A percentile compares a stretch with the other conserved stretches of the same genome.
Evolutionary conservation across 2,113 vertebrate genomes (phyloP).

Genomic region (Trematocara variabile): DNA sequence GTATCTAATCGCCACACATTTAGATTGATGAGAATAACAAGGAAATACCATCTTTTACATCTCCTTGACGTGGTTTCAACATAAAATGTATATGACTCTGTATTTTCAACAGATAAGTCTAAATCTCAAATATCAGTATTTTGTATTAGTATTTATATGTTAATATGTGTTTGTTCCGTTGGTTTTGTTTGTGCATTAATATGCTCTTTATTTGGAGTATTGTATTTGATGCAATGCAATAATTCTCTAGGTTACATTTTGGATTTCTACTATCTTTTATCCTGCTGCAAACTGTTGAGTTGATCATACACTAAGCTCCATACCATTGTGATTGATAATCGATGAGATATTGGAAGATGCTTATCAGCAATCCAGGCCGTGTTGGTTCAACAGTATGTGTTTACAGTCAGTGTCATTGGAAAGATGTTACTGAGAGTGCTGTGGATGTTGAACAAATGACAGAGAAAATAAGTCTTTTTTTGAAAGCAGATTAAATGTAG

Average conservation of each 20-base stretch:
- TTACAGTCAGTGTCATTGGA: background rate
- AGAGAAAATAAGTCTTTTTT: background rate
- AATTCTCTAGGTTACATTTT: background rate
- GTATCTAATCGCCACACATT: constrained; percentile 33
- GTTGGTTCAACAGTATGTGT: constrained; percentile 5
- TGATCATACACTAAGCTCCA: background rate
- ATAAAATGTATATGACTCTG: constrained; percentile 48
- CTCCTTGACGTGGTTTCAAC: constrained; percentile 26
- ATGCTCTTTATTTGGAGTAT: constrained; percentile 1
- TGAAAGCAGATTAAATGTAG: background rate
- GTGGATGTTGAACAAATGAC: background rate
- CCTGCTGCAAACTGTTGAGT: background rate
- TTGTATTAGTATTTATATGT: constrained; percentile 67
- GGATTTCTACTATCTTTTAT: background rate
- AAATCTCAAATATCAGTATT: constrained; percentile 49
- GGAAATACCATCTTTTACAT: background rate
- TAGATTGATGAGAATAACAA: background rate
- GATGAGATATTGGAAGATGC: background rate
- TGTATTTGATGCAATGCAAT: background rate
- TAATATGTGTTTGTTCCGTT: constrained; percentile 29
- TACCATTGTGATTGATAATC: background rate
- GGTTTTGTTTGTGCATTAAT: constrained; percentile 24
- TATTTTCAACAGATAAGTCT: constrained; percentile 52
- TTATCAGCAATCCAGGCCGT: background rate
- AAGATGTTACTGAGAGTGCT: background rate